Evolutionary conservation across 2,797 vertebrate genomes (phyloP).

Genomic region (Agapornis canus): DNA sequence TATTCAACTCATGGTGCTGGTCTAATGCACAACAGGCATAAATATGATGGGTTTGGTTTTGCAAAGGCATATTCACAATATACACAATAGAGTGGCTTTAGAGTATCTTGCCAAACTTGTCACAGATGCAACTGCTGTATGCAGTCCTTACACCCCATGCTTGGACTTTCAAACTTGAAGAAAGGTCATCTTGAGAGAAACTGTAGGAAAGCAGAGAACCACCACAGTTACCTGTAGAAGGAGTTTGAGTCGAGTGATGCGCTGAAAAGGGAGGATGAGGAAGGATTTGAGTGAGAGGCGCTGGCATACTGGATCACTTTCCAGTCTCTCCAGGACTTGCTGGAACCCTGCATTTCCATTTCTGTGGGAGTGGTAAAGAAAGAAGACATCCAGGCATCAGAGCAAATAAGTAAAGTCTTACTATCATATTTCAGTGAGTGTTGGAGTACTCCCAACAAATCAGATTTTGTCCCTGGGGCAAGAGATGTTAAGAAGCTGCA

Average conservation of each 20-base stretch:
- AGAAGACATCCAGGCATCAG: not conserved
- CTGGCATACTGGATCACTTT: conserved; percentile 89
- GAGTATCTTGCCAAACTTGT: not conserved
- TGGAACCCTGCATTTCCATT: conserved; percentile 87
- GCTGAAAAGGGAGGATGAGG: conserved; percentile 96
- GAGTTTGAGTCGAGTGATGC: conserved; percentile 94
- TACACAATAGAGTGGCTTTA: not conserved
- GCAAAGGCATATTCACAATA: not conserved
- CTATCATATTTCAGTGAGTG: not conserved
- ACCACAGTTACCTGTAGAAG: conserved; percentile 87
- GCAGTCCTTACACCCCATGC: not conserved
- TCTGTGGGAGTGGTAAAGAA: conserved; percentile 71
- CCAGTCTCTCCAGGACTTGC: conserved; percentile 87
- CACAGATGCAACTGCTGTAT: not conserved
- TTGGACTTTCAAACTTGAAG: not conserved
- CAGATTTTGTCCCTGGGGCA: not conserved
- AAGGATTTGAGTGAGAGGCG: conserved; percentile 96
- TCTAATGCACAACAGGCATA: not conserved
- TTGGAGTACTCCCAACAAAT: not conserved
- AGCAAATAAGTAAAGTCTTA: not conserved
- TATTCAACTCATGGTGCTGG: not conserved
- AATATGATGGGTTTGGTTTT: not conserved
- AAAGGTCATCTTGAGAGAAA: not conserved
- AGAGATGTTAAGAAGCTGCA: not conserved
- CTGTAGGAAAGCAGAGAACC: not conserved